A percentile compares a stretch with the other conserved stretches of the same genome.
phyloP scores from a whole-genome alignment of 2,113 vertebrate species.

The Zootoca vivipara region DNA sequence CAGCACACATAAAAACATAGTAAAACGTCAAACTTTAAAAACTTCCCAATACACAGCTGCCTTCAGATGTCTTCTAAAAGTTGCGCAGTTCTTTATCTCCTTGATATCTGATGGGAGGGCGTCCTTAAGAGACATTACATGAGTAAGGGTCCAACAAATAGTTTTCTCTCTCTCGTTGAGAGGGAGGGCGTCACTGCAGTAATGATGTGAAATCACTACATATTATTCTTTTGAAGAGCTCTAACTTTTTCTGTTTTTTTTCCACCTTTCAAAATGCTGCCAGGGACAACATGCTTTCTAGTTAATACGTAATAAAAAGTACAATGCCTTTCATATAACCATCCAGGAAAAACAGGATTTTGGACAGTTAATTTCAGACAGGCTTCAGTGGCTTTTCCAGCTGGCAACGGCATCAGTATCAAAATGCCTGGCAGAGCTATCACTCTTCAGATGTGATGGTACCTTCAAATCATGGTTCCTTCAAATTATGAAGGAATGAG shows the following conservation, averaged over 20 bases:
- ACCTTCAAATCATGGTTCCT: too few relatives aligned
- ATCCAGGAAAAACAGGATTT: conserved; percentile 30
- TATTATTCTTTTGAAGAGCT: conserved; percentile 13
- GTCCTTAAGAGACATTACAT: background rate
- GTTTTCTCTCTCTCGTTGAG: background rate
- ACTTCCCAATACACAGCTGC: too few relatives aligned
- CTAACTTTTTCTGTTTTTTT: background rate
- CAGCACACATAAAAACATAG: too few relatives aligned
- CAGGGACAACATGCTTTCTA: background rate
- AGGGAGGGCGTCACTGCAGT: background rate
- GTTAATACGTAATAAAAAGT: conserved; percentile 10
- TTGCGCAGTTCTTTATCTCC: too few relatives aligned
- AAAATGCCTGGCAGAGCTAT: conserved; percentile 41
- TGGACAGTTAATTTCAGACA: conserved; percentile 48
- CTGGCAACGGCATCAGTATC: conserved; percentile 32
- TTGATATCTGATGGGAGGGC: too few relatives aligned
- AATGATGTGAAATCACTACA: background rate
- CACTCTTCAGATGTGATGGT: conserved; percentile 28
- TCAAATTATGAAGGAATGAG: background rate
- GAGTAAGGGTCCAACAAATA: too few relatives aligned
- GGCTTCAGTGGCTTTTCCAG: conserved; percentile 15
- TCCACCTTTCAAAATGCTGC: conserved; percentile 15
- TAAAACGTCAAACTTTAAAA: too few relatives aligned
- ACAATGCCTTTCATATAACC: conserved; percentile 12
- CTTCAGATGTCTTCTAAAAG: too few relatives aligned